Conservation (phyloP, 1,140 invertebrate genomes). For the Zaprionus africanus region DNA sequence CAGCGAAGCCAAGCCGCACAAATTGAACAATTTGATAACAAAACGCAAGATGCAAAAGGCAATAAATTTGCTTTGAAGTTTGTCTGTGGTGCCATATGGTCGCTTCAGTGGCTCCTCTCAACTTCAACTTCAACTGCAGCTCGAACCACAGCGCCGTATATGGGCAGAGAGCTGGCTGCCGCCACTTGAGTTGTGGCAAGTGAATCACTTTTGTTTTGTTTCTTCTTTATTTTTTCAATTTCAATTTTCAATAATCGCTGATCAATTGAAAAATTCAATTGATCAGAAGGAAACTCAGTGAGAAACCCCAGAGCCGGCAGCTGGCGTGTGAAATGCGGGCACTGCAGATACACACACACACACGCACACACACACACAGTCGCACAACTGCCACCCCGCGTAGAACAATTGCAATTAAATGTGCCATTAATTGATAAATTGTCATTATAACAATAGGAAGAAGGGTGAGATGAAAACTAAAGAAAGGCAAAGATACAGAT, state of each 20-base stretch:
- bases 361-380: not conserved
- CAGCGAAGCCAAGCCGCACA: slow-evolving; percentile 57
- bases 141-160: slow-evolving; percentile 50
- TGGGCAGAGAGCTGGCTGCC: slow-evolving; percentile 48
- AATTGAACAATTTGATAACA: slow-evolving; percentile 81
- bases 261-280: slow-evolving; percentile 81
- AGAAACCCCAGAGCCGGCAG: not conserved
- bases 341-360: not conserved
- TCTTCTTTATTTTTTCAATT: not conserved
- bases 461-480: no score
- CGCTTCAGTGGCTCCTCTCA: slow-evolving; percentile 17
- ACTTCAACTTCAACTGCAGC: slow-evolving; percentile 39
- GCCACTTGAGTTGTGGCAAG: slow-evolving; percentile 49
- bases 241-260: slow-evolving; percentile 58
- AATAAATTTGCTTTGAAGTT: slow-evolving; percentile 73
- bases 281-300: slow-evolving; percentile 24
- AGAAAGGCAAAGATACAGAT: not conserved
- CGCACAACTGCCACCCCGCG: not conserved
- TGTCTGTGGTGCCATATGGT: slow-evolving; percentile 65
- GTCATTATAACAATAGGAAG: slow-evolving; percentile 2
- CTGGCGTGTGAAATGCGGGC: slow-evolving; percentile 70
- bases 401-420: slow-evolving; percentile 32
- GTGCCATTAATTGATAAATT: slow-evolving; percentile 24
- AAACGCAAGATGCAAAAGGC: slow-evolving; percentile 61
- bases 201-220: slow-evolving; percentile 75